Evolutionary conservation across 2,888 invertebrate genomes (phyloP).

Genomic region (Acanthococcus lagerstroemiae): DNA sequence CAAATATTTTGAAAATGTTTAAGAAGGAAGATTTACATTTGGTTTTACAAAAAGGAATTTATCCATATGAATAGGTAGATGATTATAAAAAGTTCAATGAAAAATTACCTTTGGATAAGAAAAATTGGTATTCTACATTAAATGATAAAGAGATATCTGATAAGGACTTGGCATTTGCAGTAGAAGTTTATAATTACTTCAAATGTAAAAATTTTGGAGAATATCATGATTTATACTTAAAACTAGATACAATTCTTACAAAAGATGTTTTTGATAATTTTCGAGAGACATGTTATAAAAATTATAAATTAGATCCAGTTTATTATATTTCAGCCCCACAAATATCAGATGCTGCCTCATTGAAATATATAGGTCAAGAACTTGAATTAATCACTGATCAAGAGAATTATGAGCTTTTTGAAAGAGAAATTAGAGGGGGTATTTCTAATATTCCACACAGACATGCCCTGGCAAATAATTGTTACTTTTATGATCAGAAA

Average conservation of each 20-base stretch:
- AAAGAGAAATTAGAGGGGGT: slow-evolving; percentile 1
- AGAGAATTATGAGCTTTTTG: not conserved
- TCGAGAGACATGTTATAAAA: slow-evolving; percentile 4
- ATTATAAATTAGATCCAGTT: slow-evolving; percentile 4
- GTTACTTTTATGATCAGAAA: slow-evolving; percentile 7
- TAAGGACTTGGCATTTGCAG: slow-evolving; percentile 11
- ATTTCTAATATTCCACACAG: slow-evolving; percentile 1
- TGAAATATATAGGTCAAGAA: slow-evolving; percentile 1
- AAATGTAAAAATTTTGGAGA: not conserved
- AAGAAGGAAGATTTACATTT: not conserved
- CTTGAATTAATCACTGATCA: slow-evolving; percentile 7
- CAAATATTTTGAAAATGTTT: not conserved
- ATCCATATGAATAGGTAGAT: not conserved
- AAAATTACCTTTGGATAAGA: not conserved
- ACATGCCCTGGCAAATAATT: not conserved
- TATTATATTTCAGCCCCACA: slow-evolving; percentile 4
- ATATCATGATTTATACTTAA: slow-evolving; percentile 10
- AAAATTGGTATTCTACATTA: not conserved
- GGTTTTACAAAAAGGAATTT: not conserved
- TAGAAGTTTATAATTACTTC: slow-evolving; percentile 3
- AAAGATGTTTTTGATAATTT: slow-evolving; percentile 12
- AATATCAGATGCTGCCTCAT: not conserved
- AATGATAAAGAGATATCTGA: slow-evolving; percentile 4
- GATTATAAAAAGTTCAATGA: not conserved
- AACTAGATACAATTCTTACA: slow-evolving; percentile 7